A percentile compares a stretch with the other conserved stretches of the same genome.
phyloP scores from a whole-genome alignment of 2,888 invertebrate species.

The Allacma fusca region DNA sequence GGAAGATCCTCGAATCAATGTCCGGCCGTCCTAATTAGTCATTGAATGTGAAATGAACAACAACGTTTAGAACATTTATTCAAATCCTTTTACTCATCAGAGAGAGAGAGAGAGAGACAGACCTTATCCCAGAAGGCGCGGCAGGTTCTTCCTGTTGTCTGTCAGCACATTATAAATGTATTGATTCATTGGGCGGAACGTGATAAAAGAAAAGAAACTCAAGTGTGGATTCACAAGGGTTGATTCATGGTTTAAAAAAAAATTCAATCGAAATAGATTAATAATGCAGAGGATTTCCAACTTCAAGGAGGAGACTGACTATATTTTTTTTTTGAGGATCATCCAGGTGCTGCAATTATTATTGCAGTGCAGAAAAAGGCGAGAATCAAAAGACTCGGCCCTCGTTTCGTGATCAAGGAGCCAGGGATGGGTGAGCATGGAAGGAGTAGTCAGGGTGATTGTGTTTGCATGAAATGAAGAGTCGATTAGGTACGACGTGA shows the following conservation, averaged over 20 bases:
- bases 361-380: neutral
- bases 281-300: neutral
- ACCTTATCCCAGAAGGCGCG: neutral
- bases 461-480: neutral
- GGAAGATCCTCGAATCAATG: conserved; percentile 17
- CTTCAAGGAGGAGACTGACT: too few relatives aligned
- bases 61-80: neutral
- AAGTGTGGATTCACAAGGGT: too few relatives aligned
- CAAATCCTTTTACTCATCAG: neutral
- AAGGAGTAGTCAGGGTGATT: neutral
- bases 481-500: conserved; percentile 32
- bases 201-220: neutral
- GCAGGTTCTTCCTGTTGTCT: neutral
- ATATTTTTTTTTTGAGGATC: too few relatives aligned
- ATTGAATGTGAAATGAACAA: neutral
- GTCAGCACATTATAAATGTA: neutral
- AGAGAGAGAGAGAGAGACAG: too few relatives aligned
- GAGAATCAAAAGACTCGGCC: neutral
- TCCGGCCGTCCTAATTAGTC: conserved; percentile 28
- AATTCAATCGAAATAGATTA: neutral
- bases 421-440: neutral
- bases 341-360: neutral
- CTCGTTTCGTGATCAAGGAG: conserved; percentile 6
- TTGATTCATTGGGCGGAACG: conserved; percentile 26
- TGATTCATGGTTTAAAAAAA: too few relatives aligned